Evolutionary conservation across 2,113 vertebrate genomes (phyloP).

Genomic region (Xiphophorus hellerii): DNA sequence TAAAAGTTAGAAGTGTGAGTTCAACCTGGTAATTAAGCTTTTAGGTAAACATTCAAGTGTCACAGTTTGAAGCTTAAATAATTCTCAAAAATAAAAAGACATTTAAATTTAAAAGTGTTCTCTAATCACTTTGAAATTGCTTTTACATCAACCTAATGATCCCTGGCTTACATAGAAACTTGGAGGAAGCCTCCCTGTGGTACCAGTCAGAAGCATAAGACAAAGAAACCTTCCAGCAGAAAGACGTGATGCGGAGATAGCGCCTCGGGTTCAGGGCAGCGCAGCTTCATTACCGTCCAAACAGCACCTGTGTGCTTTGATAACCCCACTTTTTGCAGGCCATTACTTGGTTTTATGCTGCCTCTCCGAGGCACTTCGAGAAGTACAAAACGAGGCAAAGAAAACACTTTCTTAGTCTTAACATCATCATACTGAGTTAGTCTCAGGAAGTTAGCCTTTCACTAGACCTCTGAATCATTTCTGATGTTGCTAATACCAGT

Average conservation of each 20-base stretch:
- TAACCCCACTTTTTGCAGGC: slow-evolving; percentile 40
- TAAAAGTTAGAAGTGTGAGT: neutral
- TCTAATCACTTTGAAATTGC: slow-evolving; percentile 40
- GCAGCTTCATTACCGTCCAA: slow-evolving; percentile 58
- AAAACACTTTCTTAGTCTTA: slow-evolving; percentile 34
- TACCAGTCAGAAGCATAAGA: slow-evolving; percentile 36
- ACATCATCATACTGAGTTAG: slow-evolving; percentile 13
- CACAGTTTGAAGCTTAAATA: neutral
- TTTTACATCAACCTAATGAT: slow-evolving; percentile 45
- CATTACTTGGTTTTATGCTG: slow-evolving; percentile 58
- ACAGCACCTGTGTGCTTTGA: slow-evolving; percentile 45
- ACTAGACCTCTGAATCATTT: slow-evolving; percentile 19
- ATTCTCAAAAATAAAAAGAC: neutral
- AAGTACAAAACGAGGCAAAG: slow-evolving; percentile 34
- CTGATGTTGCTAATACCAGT: slow-evolving; percentile 3
- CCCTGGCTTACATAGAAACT: slow-evolving; percentile 10
- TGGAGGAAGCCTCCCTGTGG: slow-evolving; percentile 16
- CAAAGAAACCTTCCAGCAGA: slow-evolving; percentile 48
- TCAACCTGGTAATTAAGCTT: neutral
- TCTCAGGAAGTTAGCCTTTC: slow-evolving; percentile 42
- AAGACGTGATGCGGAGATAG: slow-evolving; percentile 28
- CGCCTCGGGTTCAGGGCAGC: slow-evolving; percentile 31
- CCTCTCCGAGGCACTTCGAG: slow-evolving; percentile 39
- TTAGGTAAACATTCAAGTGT: neutral
- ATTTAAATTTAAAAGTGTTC: neutral